These are phyloP conservation scores for Thymelicus acteon DNA, from an alignment of 2,888 invertebrate genomes.

Conservation along the genomic window DNA sequence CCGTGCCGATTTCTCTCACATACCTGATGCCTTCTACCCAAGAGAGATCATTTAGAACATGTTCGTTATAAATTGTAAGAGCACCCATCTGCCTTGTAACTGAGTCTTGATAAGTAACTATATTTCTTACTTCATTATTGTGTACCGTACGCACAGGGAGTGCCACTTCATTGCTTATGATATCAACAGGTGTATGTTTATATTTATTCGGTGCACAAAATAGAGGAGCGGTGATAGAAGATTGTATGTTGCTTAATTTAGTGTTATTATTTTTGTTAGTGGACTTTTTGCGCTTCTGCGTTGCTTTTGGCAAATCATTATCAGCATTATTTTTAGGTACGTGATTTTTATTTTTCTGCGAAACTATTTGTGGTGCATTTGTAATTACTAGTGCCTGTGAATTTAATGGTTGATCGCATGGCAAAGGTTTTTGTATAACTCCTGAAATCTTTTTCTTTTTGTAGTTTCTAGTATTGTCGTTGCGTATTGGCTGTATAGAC, in stretches of 20 bases:
- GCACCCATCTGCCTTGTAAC: slow-evolving; percentile 27
- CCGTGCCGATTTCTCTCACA: slow-evolving; percentile 57
- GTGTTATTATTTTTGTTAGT: not conserved
- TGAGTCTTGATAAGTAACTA: slow-evolving; percentile 38
- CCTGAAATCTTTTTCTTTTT: not conserved
- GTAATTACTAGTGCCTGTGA: not conserved
- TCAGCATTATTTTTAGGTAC: not conserved
- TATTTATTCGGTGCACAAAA: not conserved
- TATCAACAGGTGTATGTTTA: not conserved
- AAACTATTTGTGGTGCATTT: not conserved
- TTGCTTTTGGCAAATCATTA: not conserved
- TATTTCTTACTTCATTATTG: slow-evolving; percentile 43
- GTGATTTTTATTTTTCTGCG: not conserved
- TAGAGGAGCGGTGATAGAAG: not conserved
- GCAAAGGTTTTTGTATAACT: not conserved
- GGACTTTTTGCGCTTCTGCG: not conserved
- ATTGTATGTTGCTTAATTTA: not conserved
- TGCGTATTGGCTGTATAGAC: not conserved
- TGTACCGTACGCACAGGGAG: not conserved
- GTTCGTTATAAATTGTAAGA: slow-evolving; percentile 36
- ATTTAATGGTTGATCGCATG: not conserved
- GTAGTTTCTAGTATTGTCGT: not conserved
- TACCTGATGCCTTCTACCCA: slow-evolving; percentile 68
- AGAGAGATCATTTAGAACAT: slow-evolving; percentile 54
- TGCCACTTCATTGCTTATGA: slow-evolving; percentile 8